Base-by-base conservation (phyloP, 2,888 invertebrate genomes). In the Melanotus villosus region DNA sequence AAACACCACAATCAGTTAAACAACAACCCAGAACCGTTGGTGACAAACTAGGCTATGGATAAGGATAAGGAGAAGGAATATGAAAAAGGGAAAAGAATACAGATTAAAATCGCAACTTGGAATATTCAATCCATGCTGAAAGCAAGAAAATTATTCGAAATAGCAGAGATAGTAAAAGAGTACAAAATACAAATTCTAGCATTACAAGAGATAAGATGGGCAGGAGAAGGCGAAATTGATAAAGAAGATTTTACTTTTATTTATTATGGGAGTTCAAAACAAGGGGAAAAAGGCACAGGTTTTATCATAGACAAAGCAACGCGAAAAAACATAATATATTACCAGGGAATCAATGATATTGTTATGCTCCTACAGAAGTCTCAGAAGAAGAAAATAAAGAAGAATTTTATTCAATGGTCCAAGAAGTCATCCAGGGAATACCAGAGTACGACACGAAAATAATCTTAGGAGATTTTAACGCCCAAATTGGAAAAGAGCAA, bases 261-360 rank as follows among this genome's bases (percentile, higher is more conserved):
- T 36, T 36, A 36, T 36, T 36, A 36, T 36, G 36, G n/a, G n/a
- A 36, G n/a, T n/a, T 36, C 9, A n/a, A 36, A 36, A 36, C 36
- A 36, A 9, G n/a, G n/a, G 6, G n/a, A 36, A n/a, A 36, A n/a
- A 36, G 36, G n/a, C 36, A 36, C 36, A 36, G 36, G 36, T 3
- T 36, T 36, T n/a, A 36, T 36, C n/a, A 36, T 7, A 7, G 9
- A 36, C 9, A 36, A 36, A 7, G 6, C 9, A n/a, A 36, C 2
- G 36, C 3, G 26, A n/a, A 36, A 5, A n/a, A 36, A 36, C 2
- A 36, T 36, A 36, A 36, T 36, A 36, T n/a, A 36, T n/a, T 36
- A 6, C n/a, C 9, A 10, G 10, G 6, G 36, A 36, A 36, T 36
- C n/a, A 36, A 36, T n/a, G 36, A 36, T 9, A 36, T 2, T 7